Conservation (phyloP, 1,140 invertebrate genomes). For the Ectropis grisescens region DNA sequence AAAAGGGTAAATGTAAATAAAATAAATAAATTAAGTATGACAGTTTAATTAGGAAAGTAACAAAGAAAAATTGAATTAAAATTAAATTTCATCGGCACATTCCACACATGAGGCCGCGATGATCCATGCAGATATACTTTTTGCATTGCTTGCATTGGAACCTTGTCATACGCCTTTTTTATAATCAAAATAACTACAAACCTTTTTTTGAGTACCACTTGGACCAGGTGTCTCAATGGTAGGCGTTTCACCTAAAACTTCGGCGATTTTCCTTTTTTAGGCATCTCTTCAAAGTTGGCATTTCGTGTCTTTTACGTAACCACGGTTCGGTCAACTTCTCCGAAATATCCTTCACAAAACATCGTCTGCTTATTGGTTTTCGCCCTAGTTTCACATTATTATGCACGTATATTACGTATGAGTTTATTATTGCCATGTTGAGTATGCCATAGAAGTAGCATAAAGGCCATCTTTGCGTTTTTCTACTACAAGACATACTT, state of each 20-base stretch:
- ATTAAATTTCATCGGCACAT: not conserved
- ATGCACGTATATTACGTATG: constrained; percentile 4
- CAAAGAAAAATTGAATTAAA: not conserved
- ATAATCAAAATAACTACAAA: constrained; percentile 5
- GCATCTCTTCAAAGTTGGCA: constrained; percentile 4
- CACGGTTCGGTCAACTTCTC: constrained; percentile 7
- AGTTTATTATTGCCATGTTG: constrained; percentile 4
- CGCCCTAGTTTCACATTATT: constrained; percentile 1
- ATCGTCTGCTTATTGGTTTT: constrained; percentile 3
- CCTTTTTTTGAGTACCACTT: constrained; percentile 3
- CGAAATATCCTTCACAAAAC: constrained; percentile 4
- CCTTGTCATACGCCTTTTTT: constrained; percentile 4
- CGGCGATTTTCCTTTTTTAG: constrained; percentile 3
- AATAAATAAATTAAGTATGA: no score
- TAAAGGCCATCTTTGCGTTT: constrained; percentile 37
- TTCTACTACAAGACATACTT: constrained; percentile 23
- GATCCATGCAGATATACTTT: constrained; percentile 5
- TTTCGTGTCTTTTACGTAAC: constrained; percentile 5
- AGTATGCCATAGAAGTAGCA: constrained; percentile 12
- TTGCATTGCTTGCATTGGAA: constrained; percentile 3
- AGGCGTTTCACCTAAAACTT: not conserved
- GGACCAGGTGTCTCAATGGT: constrained; percentile 1
- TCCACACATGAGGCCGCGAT: constrained; percentile 1
- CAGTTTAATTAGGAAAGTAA: constrained; percentile 2
- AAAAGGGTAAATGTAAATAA: no score